A percentile compares a stretch with the other conserved stretches of the same genome.
These are phyloP conservation scores for Calypte anna DNA, from an alignment of 2,113 vertebrate species.

Conservation along the genomic window DNA sequence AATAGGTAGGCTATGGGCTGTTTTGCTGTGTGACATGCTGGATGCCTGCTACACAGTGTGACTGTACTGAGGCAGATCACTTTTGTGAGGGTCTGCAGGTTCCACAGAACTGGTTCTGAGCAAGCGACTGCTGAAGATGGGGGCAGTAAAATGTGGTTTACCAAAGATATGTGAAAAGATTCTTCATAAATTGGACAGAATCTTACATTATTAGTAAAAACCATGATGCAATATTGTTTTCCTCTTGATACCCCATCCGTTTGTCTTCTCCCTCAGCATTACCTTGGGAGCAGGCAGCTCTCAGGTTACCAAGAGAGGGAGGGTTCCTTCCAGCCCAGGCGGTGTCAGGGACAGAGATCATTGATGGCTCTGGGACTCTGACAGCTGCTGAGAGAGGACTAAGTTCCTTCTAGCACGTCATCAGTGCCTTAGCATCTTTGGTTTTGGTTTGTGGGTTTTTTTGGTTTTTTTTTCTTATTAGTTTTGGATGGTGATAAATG, in stretches of 20 bases:
- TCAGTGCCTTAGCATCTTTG: neutral
- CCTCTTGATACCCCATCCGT: neutral
- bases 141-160: neutral
- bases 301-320: constrained; percentile 61
- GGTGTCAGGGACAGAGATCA: neutral
- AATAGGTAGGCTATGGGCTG: neutral
- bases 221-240: neutral
- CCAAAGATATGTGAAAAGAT: neutral
- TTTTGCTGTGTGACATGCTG: neutral
- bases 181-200: neutral
- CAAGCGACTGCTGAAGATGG: neutral
- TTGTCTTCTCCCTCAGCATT: neutral
- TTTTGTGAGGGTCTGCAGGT: neutral
- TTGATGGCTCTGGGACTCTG: neutral
- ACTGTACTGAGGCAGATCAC: neutral
- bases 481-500: neutral
- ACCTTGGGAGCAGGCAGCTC: neutral
- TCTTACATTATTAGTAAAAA: neutral
- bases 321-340: neutral
- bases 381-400: neutral
- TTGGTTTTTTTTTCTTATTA: neutral
- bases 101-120: neutral
- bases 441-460: neutral
- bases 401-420: neutral
- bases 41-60: neutral